phyloP scores from a whole-genome alignment of 2,113 vertebrate genomes.

The Donacobius atricapilla region DNA sequence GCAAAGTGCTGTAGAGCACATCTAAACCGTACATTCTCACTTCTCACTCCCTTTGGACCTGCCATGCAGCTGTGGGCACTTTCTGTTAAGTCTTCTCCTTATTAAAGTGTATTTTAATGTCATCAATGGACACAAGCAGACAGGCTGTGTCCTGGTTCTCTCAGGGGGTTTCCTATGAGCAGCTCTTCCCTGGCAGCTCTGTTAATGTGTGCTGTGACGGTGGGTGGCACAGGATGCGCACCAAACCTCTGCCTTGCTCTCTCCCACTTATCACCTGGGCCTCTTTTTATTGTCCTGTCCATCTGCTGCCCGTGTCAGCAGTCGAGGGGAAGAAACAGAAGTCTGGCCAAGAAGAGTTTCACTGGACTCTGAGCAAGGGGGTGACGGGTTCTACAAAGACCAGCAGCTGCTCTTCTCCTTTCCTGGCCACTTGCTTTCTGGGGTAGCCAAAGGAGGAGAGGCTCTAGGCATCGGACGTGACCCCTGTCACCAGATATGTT shows the following conservation, averaged over 20 bases:
- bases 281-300: neutral
- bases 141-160: neutral
- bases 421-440: neutral
- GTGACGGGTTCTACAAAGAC: neutral
- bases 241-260: neutral
- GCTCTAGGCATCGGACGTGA: neutral
- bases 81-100: neutral
- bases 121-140: neutral
- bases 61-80: neutral
- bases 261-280: neutral
- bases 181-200: neutral
- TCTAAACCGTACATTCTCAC: neutral
- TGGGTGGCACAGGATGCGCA: neutral
- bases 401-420: neutral
- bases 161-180: neutral
- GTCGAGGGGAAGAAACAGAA: fast-evolving
- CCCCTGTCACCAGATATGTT: neutral
- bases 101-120: neutral
- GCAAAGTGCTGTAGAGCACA: neutral
- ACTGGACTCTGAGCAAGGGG: neutral
- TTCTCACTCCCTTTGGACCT: neutral
- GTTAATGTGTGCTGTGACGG: neutral
- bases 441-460: neutral
- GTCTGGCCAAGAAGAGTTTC: neutral
- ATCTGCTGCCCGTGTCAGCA: neutral